phyloP scores from a whole-genome alignment of 2,113 vertebrate genomes.

The Bufo gargarizans region DNA sequence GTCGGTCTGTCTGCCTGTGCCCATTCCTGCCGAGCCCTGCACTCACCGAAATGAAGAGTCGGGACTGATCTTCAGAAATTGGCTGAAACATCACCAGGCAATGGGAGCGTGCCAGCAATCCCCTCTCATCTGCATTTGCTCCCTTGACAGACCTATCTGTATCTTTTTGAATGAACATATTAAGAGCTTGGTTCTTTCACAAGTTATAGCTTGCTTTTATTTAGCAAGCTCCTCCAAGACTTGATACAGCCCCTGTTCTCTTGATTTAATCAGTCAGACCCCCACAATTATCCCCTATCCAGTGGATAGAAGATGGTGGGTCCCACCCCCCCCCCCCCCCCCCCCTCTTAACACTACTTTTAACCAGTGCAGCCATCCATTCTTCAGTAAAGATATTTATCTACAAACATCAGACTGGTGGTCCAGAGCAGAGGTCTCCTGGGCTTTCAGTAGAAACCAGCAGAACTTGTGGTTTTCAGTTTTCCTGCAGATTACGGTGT shows the following conservation, averaged over 20 bases:
- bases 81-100: slow-evolving; percentile 8
- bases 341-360: too few relatives aligned
- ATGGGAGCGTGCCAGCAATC: neutral
- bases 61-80: slow-evolving; percentile 40
- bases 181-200: neutral
- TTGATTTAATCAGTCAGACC: too few relatives aligned
- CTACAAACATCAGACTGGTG: neutral
- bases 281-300: too few relatives aligned
- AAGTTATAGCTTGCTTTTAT: too few relatives aligned
- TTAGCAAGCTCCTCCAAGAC: too few relatives aligned
- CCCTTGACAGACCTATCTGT: slow-evolving; percentile 28
- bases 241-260: too few relatives aligned
- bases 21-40: slow-evolving; percentile 1
- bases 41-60: slow-evolving; percentile 28
- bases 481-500: neutral
- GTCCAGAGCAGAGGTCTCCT: neutral
- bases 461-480: neutral
- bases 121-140: slow-evolving; percentile 10
- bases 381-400: neutral
- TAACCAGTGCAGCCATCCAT: too few relatives aligned
- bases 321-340: too few relatives aligned
- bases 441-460: neutral
- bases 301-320: too few relatives aligned
- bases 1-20: slow-evolving; percentile 16
- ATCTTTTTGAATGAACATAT: neutral